Base-by-base conservation (phyloP, 2,113 vertebrate genomes). In the Neolamprologus devosi region DNA sequence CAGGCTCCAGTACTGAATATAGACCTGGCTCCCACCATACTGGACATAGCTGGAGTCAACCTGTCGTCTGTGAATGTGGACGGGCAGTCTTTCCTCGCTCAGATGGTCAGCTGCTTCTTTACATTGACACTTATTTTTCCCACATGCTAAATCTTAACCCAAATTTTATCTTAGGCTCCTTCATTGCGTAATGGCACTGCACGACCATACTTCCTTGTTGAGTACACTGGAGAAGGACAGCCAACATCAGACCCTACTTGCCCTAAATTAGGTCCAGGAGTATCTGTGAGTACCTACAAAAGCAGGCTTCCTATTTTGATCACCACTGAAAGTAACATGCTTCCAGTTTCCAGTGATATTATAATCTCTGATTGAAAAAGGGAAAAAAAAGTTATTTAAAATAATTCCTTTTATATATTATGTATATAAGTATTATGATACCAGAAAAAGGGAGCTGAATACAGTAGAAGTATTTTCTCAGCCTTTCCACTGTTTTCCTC, bases 1-100 rank as follows among this genome's bases (percentile, higher is more conserved):
- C 78, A 97, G 97, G 94, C 93, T 79, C 96, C 96, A 1, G 95
- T 97, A 42, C 19, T 97, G 81, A 97, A 96, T 35, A 97, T 97
- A 3, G 97, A 97, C 88, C 90, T 97, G 42, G 94, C 95, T 26
- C 93, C 96, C 14, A 97, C 97, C 65, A 89, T 97, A 11, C 91
- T 97, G 85, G 96, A 97, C 92, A 97, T 97, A 21, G 94, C 96
- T 16, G 96, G 97, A 2, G 14, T 95, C 51, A 94, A 97, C 88
- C 85, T 96, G 75, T 94, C 95, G 0, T 3, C 82, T 1, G 91
- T 95, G 13, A 94, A 95, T 7, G 87, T 96, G 95, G 97, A 97
- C 2, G 97, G 97, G 1, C 96, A 95, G 89, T 97, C 97, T 0
- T 97, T 97, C 88, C 93, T 97, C 5, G 70, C 96, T 45, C 96